These are phyloP conservation scores for Synanthedon andrenaeformis DNA, from an alignment of 2,888 invertebrate species.

Conservation along the genomic window DNA sequence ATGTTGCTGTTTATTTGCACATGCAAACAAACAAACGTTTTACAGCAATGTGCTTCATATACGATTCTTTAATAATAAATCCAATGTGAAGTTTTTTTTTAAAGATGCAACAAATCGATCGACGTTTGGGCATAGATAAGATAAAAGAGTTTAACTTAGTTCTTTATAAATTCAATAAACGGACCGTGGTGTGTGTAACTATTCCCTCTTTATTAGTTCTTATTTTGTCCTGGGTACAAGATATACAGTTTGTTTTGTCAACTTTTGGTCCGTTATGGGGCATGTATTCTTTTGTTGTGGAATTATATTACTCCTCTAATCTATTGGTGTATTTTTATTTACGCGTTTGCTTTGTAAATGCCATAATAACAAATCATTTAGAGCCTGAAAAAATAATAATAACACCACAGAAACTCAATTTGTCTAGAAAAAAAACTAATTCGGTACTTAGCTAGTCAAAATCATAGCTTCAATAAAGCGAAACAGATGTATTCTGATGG, in stretches of 20 bases:
- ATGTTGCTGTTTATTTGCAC: neutral
- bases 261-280: neutral
- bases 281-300: neutral
- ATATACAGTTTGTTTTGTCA: neutral
- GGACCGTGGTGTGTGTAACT: neutral
- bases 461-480: neutral
- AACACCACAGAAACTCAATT: neutral
- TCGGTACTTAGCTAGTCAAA: neutral
- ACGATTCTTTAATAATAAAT: neutral
- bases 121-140: neutral
- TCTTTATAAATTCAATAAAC: neutral
- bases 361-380: neutral
- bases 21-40: neutral
- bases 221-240: neutral
- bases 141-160: neutral
- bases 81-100: neutral
- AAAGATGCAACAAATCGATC: neutral
- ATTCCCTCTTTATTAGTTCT: neutral
- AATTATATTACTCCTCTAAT: neutral
- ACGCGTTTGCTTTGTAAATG: neutral
- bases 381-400: neutral
- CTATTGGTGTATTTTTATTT: neutral
- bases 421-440: neutral
- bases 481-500: neutral
- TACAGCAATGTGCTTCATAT: neutral